Conservation (phyloP, 2,113 vertebrate species). For the Strix aluco region DNA sequence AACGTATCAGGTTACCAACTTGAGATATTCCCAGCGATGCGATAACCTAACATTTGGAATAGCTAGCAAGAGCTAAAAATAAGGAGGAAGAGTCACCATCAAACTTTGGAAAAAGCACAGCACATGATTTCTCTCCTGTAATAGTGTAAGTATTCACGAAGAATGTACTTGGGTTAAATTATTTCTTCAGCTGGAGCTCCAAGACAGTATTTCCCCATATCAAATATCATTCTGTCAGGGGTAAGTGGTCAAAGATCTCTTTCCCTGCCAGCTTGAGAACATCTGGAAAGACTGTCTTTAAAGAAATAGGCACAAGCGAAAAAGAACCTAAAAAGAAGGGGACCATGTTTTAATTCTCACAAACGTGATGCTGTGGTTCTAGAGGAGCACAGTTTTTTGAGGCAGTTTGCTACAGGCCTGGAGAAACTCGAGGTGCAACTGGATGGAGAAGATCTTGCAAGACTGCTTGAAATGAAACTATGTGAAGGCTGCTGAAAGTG, state of each 20-base stretch:
- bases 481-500: neutral
- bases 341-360: neutral
- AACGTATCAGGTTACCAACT: neutral
- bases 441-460: neutral
- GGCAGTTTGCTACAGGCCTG: neutral
- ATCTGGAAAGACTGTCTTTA: neutral
- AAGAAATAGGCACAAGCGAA: neutral
- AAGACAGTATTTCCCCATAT: neutral
- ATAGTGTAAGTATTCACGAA: neutral
- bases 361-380: accelerated
- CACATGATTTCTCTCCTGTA: neutral
- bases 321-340: neutral
- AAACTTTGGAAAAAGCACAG: neutral
- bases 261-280: neutral
- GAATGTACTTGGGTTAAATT: neutral
- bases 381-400: neutral
- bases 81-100: neutral
- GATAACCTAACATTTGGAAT: neutral
- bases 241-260: neutral
- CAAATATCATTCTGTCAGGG: neutral
- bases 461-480: neutral
- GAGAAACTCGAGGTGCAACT: neutral
- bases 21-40: neutral
- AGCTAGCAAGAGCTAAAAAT: constrained; percentile 18
- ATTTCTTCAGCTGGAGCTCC: neutral